Percentiles rank a stretch among this genome's conserved stretches.
Evolutionary conservation across 2,888 invertebrate species (phyloP).

Genomic region (Eupithecia pulchellata): DNA sequence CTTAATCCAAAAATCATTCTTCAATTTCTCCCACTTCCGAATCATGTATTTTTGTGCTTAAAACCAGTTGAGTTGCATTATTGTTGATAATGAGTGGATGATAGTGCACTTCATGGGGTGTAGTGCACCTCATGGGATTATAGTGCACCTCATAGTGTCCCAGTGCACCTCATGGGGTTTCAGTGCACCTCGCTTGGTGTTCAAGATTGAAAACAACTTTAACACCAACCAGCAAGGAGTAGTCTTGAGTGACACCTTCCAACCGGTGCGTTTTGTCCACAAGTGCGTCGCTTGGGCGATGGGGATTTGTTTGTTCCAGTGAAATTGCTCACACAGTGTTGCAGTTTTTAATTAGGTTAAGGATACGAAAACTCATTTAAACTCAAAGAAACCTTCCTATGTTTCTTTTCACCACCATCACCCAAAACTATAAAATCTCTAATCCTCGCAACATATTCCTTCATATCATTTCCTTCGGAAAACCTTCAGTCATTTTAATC

Average conservation of each 20-base stretch:
- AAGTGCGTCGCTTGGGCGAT: slow-evolving; percentile 28
- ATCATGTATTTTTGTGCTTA: not conserved
- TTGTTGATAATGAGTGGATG: slow-evolving; percentile 60
- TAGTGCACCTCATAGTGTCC: slow-evolving; percentile 50
- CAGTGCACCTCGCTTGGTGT: slow-evolving; percentile 51
- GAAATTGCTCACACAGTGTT: not conserved
- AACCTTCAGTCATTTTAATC: not conserved
- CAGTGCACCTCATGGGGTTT: not conserved
- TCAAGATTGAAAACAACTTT: slow-evolving; percentile 42
- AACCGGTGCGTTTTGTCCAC: slow-evolving; percentile 30
- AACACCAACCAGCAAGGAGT: slow-evolving; percentile 56
- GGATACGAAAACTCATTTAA: not conserved
- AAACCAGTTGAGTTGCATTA: slow-evolving; percentile 40
- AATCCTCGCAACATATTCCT: not conserved
- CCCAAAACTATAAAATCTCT: not conserved
- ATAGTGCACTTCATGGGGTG: slow-evolving; percentile 51
- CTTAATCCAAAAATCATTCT: not conserved
- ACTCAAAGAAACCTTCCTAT: not conserved
- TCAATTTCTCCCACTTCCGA: no score
- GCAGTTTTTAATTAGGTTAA: not conserved
- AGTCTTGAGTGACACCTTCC: slow-evolving; percentile 54
- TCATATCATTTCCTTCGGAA: not conserved
- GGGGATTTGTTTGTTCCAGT: slow-evolving; percentile 6
- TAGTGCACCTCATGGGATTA: slow-evolving; percentile 2
- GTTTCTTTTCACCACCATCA: not conserved